Evolutionary conservation across 2,113 vertebrate genomes (phyloP).

Genomic region (Alethe diademata): DNA sequence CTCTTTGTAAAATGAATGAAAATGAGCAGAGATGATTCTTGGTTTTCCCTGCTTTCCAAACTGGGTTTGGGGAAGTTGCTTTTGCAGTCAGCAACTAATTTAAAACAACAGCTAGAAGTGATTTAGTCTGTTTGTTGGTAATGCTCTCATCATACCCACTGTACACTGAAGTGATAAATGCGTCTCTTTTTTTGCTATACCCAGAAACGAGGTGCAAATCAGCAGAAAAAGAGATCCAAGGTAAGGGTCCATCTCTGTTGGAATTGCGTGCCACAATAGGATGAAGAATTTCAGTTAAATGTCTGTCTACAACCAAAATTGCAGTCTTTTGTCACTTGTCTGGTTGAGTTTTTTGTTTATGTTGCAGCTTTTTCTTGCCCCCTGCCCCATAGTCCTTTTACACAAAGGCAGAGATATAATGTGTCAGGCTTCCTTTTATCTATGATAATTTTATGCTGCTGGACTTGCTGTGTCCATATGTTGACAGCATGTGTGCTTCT

Average conservation of each 20-base stretch:
- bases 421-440: neutral
- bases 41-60: neutral
- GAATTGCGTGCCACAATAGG: neutral
- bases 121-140: neutral
- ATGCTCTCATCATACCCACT: neutral
- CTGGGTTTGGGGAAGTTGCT: neutral
- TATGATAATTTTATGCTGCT: neutral
- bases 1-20: neutral
- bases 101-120: neutral
- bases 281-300: neutral
- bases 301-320: neutral
- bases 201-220: conserved; percentile 75
- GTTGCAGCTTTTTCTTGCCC: neutral
- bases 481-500: neutral
- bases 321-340: neutral
- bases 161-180: neutral
- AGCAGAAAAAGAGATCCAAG: conserved; percentile 83
- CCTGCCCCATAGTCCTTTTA: neutral
- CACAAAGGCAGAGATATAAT: neutral
- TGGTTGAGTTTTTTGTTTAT: neutral
- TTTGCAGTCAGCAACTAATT: neutral
- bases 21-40: neutral
- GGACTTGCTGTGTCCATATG: neutral
- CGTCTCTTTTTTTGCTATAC: conserved; percentile 28
- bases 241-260: conserved; percentile 47